A percentile compares a stretch with the other conserved stretches of the same genome.
phyloP scores from a whole-genome alignment of 2,113 vertebrate genomes.

The Pyrgilauda ruficollis region DNA sequence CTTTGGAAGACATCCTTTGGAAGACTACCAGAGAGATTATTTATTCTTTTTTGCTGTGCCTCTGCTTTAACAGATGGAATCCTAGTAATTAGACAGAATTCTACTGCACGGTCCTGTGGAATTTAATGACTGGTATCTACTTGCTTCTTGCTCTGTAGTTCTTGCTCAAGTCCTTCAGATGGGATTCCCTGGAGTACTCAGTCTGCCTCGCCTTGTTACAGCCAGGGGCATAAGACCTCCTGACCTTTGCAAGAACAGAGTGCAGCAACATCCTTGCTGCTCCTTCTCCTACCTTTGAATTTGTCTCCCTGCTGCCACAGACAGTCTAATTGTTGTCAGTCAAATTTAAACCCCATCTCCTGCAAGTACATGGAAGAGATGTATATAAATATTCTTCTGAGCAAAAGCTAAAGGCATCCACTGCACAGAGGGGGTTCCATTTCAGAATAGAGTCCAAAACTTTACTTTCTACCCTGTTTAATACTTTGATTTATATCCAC shows the following conservation, averaged over 20 bases:
- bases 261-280: neutral
- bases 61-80: neutral
- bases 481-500: constrained; percentile 56
- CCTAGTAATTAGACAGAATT: neutral
- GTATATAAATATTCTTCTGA: neutral
- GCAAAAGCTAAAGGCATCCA: neutral
- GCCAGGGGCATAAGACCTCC: neutral
- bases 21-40: neutral
- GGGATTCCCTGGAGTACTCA: neutral
- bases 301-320: neutral
- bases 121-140: neutral
- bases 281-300: neutral
- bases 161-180: neutral
- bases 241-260: neutral
- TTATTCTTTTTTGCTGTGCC: neutral
- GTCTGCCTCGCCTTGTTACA: neutral
- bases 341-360: neutral
- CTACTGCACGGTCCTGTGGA: neutral
- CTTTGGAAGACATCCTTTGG: neutral
- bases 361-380: neutral
- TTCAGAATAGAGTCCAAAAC: neutral
- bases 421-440: neutral
- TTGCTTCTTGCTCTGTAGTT: neutral
- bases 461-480: constrained; percentile 25
- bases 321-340: neutral